Evolutionary conservation across 2,888 invertebrate genomes (phyloP).

Genomic region (Limnephilus auricula): DNA sequence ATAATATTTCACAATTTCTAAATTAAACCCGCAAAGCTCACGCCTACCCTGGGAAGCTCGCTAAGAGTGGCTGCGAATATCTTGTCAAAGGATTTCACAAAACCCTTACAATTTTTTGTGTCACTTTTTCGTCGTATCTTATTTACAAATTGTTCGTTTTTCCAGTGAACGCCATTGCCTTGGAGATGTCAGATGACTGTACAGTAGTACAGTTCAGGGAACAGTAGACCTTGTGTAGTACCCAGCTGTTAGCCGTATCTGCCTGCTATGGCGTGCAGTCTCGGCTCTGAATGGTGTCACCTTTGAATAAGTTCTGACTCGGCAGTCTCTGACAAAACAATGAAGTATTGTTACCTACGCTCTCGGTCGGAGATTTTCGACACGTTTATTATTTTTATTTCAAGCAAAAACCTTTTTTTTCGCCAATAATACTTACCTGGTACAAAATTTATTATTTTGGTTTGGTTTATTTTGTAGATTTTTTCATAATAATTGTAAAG

Average conservation of each 20-base stretch:
- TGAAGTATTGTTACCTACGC: not conserved
- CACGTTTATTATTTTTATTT: not conserved
- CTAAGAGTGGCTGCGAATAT: not conserved
- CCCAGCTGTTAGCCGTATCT: not conserved
- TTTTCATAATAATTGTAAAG: too few relatives aligned
- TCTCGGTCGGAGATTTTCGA: not conserved
- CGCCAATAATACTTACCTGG: too few relatives aligned
- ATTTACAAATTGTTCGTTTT: not conserved
- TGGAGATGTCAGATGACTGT: not conserved
- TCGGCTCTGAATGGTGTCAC: not conserved
- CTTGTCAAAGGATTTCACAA: not conserved
- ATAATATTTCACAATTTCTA: not conserved
- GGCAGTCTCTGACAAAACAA: constrained; percentile 3
- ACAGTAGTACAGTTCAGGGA: not conserved
- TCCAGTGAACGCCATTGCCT: not conserved
- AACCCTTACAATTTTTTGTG: not conserved
- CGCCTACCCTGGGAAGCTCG: not conserved
- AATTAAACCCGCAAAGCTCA: not conserved
- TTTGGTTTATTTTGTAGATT: too few relatives aligned
- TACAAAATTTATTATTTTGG: too few relatives aligned
- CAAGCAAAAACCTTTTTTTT: not conserved
- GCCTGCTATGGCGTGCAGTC: not conserved
- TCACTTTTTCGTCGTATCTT: not conserved
- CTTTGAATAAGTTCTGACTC: constrained; percentile 18
- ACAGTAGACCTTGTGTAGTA: not conserved